phyloP scores from a whole-genome alignment of 1,140 invertebrate species.

The Tachypleus tridentatus region DNA sequence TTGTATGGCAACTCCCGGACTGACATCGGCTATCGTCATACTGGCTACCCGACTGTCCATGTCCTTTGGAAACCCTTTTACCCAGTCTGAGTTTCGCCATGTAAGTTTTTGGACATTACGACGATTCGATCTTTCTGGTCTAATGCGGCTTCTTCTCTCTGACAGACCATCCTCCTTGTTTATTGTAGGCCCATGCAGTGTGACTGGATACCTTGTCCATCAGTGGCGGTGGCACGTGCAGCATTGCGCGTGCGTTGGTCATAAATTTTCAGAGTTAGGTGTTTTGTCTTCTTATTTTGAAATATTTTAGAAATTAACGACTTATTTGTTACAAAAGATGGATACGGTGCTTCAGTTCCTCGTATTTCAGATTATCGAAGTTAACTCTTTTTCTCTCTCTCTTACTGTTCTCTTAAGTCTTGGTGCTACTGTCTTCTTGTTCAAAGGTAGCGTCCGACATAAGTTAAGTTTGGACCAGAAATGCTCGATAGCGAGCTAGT shows the following conservation, averaged over 20 bases:
- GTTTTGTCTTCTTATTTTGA: no score
- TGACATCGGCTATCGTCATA: conserved; percentile 48
- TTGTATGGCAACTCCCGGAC: conserved; percentile 50
- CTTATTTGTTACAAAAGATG: no score
- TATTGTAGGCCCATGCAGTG: conserved; percentile 9
- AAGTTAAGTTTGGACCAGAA: not conserved
- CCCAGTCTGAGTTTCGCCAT: conserved; percentile 33
- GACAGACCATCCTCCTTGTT: conserved; percentile 14
- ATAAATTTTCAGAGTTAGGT: no score
- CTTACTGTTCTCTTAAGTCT: not conserved
- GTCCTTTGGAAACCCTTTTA: conserved; percentile 27
- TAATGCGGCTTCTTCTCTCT: conserved; percentile 28
- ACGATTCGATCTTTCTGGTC: conserved; percentile 28
- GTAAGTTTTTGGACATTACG: conserved; percentile 33
- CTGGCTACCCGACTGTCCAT: conserved; percentile 24
- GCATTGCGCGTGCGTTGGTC: conserved; percentile 1
- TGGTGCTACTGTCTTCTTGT: not conserved
- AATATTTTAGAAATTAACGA: no score
- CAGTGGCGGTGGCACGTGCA: conserved; percentile 17
- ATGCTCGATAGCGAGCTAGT: not conserved
- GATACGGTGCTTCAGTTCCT: no score
- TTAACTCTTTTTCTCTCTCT: no score
- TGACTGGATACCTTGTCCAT: conserved; percentile 5
- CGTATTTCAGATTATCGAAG: no score
- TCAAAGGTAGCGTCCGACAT: not conserved